Conservation (phyloP, 2,888 invertebrate species). For the Lasioglossum zephyrum region DNA sequence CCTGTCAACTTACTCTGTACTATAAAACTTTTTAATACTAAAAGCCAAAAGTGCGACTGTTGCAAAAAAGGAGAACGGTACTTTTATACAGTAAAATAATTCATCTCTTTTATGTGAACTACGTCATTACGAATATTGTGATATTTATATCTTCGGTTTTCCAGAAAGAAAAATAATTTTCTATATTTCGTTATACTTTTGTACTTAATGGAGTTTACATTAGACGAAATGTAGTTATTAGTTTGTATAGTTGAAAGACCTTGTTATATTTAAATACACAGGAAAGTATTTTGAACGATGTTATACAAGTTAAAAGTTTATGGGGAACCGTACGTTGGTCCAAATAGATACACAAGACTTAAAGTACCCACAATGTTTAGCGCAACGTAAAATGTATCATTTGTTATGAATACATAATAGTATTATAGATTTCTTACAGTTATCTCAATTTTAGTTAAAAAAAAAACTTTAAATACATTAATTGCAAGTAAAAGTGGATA, state of each 20-base stretch:
- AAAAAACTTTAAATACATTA: not conserved
- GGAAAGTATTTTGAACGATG: conserved; percentile 31
- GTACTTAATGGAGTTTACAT: conserved; percentile 39
- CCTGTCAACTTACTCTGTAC: not conserved
- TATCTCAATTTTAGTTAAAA: not conserved
- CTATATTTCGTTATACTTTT: conserved; percentile 19
- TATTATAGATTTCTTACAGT: not conserved
- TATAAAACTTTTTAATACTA: not conserved
- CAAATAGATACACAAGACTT: not conserved
- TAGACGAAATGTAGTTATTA: conserved; percentile 9
- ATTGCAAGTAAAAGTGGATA: not conserved
- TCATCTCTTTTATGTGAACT: conserved; percentile 5
- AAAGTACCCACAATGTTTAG: conserved; percentile 4
- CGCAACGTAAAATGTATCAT: not conserved
- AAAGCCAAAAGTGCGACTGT: not conserved
- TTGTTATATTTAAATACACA: conserved; percentile 13
- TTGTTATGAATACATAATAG: not conserved
- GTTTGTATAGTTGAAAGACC: conserved; percentile 23
- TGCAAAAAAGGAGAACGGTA: not conserved
- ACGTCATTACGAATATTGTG: conserved; percentile 17
- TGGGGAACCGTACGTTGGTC: conserved; percentile 30
- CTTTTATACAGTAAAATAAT: conserved; percentile 11
- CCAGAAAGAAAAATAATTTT: conserved; percentile 3
- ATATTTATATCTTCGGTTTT: conserved; percentile 19
- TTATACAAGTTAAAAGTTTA: conserved; percentile 17